Evolutionary conservation across 1,140 invertebrate genomes (phyloP).

Genomic region (Leucophenga varia): DNA sequence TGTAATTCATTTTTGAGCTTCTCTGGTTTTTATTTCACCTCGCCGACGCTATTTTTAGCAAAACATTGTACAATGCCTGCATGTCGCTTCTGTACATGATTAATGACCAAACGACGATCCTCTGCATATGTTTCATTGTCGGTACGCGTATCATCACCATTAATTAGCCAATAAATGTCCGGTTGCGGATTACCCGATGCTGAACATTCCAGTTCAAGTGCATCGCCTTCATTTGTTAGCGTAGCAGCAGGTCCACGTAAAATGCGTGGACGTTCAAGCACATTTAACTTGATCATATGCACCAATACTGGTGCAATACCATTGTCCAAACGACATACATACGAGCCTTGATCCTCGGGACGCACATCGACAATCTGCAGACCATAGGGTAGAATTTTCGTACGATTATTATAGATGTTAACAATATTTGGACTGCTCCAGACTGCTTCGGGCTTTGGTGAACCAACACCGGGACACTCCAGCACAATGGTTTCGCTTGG

Average conservation of each 20-base stretch:
- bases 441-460: slow-evolving; percentile 61
- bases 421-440: slow-evolving; percentile 62
- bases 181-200: slow-evolving; percentile 73
- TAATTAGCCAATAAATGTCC: slow-evolving; percentile 78
- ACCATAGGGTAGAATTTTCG: slow-evolving; percentile 59
- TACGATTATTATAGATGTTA: slow-evolving; percentile 54
- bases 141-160: slow-evolving; percentile 67
- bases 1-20: too few relatives aligned
- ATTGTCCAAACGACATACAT: slow-evolving; percentile 64
- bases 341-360: slow-evolving; percentile 67
- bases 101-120: slow-evolving; percentile 63
- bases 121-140: slow-evolving; percentile 60
- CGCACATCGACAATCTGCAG: slow-evolving; percentile 66
- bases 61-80: slow-evolving; percentile 89
- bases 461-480: slow-evolving; percentile 66
- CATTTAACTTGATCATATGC: slow-evolving; percentile 58
- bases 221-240: slow-evolving; percentile 66
- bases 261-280: slow-evolving; percentile 66
- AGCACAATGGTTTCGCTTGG: slow-evolving; percentile 64
- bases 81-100: slow-evolving; percentile 71
- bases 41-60: slow-evolving; percentile 78
- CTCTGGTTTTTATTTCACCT: slow-evolving; percentile 54
- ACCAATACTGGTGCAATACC: slow-evolving; percentile 55
- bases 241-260: slow-evolving; percentile 61
- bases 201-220: slow-evolving; percentile 66